phyloP scores from a whole-genome alignment of 1,140 invertebrate genomes.

The Lordiphosa stackelbergi region DNA sequence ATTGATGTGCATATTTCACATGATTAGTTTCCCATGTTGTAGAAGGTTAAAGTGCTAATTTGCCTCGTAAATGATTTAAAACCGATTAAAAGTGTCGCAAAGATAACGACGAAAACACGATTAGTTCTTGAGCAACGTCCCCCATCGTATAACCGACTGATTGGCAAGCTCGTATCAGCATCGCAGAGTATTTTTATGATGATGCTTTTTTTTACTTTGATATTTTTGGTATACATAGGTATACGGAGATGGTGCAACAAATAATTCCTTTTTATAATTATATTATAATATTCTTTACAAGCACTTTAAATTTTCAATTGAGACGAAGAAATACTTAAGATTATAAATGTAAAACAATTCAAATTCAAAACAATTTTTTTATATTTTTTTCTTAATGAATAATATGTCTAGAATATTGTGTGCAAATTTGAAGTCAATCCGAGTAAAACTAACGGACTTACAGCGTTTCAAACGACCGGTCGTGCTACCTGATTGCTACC shows the following conservation, averaged over 20 bases:
- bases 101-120: constrained; percentile 41
- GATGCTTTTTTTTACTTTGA: constrained; percentile 33
- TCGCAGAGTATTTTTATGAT: constrained; percentile 6
- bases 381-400: no score
- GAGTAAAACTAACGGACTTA: no score
- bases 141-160: constrained; percentile 55
- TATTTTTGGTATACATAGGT: constrained; percentile 11
- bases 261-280: no score
- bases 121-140: constrained; percentile 35
- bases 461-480: no score
- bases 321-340: no score
- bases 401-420: no score
- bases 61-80: constrained; percentile 70
- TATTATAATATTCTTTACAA: no score
- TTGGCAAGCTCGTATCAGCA: constrained; percentile 12
- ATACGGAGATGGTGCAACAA: constrained; percentile 19
- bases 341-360: no score
- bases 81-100: constrained; percentile 54
- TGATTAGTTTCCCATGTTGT: constrained; percentile 28
- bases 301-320: no score
- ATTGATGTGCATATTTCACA: constrained; percentile 9
- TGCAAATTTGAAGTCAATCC: no score
- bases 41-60: constrained; percentile 58
- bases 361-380: no score
- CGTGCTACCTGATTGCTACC: no score